Percentiles rank a stretch among this genome's conserved stretches.
phyloP scores from a whole-genome alignment of 2,113 vertebrate genomes.

The Guaruba guarouba region DNA sequence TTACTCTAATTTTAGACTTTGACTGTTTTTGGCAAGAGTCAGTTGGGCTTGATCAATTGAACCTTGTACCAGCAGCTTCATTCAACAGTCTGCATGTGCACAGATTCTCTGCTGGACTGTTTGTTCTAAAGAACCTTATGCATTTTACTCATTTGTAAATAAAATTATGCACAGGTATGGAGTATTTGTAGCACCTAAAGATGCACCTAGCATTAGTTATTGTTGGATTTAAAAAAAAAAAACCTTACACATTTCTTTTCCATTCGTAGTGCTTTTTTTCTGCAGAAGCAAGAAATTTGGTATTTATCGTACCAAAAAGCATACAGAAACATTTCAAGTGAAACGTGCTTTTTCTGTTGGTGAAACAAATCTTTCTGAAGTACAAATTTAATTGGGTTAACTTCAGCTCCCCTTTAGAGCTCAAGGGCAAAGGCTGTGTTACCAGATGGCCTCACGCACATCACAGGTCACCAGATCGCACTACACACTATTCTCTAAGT shows the following conservation, averaged over 20 bases:
- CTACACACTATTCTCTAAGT: neutral
- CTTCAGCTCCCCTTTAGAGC: neutral
- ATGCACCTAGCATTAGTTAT: neutral
- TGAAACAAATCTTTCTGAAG: neutral
- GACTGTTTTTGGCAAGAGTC: slow-evolving; percentile 53
- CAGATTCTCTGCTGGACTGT: neutral
- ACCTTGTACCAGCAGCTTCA: slow-evolving; percentile 35
- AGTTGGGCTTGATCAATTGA: slow-evolving; percentile 45
- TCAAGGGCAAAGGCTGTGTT: neutral
- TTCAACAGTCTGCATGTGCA: neutral
- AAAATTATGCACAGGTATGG: neutral
- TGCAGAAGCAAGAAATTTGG: neutral
- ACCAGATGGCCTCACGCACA: neutral
- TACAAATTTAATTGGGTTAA: neutral
- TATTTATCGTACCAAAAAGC: neutral
- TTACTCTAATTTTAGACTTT: slow-evolving; percentile 66
- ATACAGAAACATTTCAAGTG: neutral
- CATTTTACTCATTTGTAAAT: neutral
- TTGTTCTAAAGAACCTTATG: neutral
- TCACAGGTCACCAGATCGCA: neutral
- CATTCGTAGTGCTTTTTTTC: neutral
- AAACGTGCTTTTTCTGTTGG: neutral
- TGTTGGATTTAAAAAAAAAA: neutral
- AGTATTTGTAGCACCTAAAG: neutral
- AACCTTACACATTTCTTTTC: neutral